A percentile compares a stretch with the other conserved stretches of the same genome.
phyloP scores from a whole-genome alignment of 1,140 invertebrate species.

The Centruroides vittatus region DNA sequence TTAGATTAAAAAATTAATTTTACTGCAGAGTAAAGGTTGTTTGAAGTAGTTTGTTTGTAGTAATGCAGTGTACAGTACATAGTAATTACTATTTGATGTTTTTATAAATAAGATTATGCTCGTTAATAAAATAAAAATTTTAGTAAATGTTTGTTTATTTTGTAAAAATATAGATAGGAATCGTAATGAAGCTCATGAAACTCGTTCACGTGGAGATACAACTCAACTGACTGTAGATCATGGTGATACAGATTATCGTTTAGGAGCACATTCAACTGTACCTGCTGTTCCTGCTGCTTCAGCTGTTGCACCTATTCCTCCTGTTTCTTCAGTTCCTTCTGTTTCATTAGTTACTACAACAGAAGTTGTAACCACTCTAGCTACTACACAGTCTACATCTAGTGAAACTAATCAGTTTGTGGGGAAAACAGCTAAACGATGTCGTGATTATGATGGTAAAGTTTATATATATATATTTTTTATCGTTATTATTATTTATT shows the following conservation, averaged over 20 bases:
- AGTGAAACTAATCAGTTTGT: neutral
- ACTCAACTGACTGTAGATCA: constrained; percentile 1
- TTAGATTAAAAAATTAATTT: no score
- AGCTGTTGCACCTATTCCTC: neutral
- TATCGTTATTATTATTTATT: no score
- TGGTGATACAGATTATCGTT: constrained; percentile 14
- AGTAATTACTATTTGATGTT: no score
- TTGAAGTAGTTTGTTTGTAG: no score
- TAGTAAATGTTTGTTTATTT: no score
- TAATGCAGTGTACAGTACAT: no score
- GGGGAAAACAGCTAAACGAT: constrained; percentile 21
- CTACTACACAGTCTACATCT: no score
- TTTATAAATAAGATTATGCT: no score
- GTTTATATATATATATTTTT: neutral
- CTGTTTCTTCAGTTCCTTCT: neutral
- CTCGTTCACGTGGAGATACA: neutral
- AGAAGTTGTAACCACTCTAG: neutral
- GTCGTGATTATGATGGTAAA: constrained; percentile 38
- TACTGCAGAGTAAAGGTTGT: no score
- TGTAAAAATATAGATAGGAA: no score
- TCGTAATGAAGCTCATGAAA: neutral
- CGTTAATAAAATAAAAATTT: no score
- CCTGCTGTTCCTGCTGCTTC: constrained; percentile 7
- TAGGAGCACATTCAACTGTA: neutral
- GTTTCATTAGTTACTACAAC: neutral